A percentile compares a stretch with the other conserved stretches of the same genome.
Conservation (phyloP, 2,888 invertebrate genomes). For the Neria commutata region DNA sequence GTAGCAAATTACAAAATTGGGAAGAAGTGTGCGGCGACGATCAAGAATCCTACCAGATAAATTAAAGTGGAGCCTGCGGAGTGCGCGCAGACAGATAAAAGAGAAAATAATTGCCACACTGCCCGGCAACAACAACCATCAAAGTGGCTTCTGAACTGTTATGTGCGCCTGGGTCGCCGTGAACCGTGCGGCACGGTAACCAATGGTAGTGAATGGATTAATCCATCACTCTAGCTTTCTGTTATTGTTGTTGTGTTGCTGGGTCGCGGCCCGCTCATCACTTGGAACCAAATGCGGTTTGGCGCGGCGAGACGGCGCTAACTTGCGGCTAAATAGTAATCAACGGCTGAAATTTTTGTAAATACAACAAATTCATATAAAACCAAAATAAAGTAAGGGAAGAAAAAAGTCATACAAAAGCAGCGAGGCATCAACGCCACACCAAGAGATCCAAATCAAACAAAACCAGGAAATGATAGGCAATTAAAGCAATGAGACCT, state of each 20-base stretch:
- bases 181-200: too few species aligned
- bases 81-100: conserved; percentile 13
- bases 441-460: conserved; percentile 39
- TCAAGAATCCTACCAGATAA: conserved; percentile 20
- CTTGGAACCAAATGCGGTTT: not conserved
- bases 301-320: conserved; percentile 37
- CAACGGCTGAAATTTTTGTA: conserved; percentile 42
- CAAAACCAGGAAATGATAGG: conserved; percentile 60
- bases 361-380: not conserved
- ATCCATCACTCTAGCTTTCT: conserved; percentile 44
- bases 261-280: not conserved
- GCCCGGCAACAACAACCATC: conserved; percentile 9
- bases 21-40: too few species aligned
- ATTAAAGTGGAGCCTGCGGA: conserved; percentile 24
- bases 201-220: conserved; percentile 44
- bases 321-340: conserved; percentile 46
- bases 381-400: conserved; percentile 4
- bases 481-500: conserved; percentile 58
- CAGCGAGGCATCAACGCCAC: conserved; percentile 9
- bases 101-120: conserved; percentile 30
- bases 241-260: not conserved
- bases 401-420: conserved; percentile 10
- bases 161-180: conserved; percentile 35
- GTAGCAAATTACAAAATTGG: conserved; percentile 24
- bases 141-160: conserved; percentile 26